A percentile compares a stretch with the other conserved stretches of the same genome.
These are phyloP conservation scores for Ammospiza maritima DNA, from an alignment of 2,797 vertebrate species.

Conservation along the genomic window DNA sequence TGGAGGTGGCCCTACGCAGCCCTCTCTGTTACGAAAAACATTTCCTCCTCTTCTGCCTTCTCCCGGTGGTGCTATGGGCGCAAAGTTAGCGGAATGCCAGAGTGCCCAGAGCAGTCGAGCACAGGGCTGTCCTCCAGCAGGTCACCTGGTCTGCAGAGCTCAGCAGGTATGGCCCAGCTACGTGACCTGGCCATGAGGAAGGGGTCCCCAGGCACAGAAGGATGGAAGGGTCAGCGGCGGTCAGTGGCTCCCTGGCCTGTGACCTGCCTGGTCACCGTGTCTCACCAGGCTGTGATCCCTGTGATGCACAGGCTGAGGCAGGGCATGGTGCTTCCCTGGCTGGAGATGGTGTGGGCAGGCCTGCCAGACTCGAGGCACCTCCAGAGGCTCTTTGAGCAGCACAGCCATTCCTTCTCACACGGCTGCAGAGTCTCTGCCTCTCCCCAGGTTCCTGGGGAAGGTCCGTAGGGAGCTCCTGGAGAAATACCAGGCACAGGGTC, in stretches of 20 bases:
- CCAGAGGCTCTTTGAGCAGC: not conserved
- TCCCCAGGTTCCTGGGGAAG: not conserved
- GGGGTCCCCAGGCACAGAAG: not conserved
- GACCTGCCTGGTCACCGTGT: not conserved
- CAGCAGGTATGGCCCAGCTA: rapidly evolving
- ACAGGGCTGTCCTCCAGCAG: not conserved
- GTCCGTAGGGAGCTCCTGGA: not conserved
- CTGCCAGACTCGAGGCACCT: not conserved
- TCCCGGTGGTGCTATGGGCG: not conserved
- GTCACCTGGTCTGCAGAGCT: not conserved
- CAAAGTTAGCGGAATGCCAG: not conserved
- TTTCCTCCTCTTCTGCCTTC: not conserved
- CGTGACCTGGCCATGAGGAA: not conserved
- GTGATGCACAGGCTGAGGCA: not conserved
- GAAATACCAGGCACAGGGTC: not conserved
- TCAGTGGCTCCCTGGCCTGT: not conserved
- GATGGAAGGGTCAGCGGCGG: not conserved
- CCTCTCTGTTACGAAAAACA: not conserved
- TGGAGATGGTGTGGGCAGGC: not conserved
- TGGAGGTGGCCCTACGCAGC: not conserved
- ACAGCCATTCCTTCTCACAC: rapidly evolving
- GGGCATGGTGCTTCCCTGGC: not conserved
- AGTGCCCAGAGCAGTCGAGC: not conserved
- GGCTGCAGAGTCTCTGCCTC: not conserved
- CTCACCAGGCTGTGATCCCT: not conserved